Conservation (phyloP, 2,113 vertebrate genomes). For the Tinamus guttatus region DNA sequence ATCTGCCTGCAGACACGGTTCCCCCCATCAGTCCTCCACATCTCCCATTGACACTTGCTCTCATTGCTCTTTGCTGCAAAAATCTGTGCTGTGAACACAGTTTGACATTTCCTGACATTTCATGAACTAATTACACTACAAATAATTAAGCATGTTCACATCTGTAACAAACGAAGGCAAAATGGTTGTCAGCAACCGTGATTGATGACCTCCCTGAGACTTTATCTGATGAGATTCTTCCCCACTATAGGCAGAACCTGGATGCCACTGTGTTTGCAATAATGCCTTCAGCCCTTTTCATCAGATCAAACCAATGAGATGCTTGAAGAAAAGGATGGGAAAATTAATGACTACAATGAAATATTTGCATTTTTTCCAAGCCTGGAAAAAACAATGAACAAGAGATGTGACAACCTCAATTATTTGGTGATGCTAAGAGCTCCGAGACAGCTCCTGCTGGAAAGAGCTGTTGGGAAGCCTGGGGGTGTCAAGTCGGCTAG, state of each 20-base stretch:
- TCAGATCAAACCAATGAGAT: conserved; percentile 89
- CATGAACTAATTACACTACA: conserved; percentile 92
- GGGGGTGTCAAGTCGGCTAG: conserved; percentile 89
- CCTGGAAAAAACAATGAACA: conserved; percentile 89
- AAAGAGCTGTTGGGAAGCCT: conserved; percentile 88
- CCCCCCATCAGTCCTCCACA: conserved; percentile 71
- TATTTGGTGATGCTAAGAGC: conserved; percentile 96
- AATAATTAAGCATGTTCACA: conserved; percentile 94
- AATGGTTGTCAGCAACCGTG: conserved; percentile 86
- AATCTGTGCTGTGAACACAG: conserved; percentile 82
- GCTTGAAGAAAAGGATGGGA: conserved; percentile 93
- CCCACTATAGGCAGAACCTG: conserved; percentile 77
- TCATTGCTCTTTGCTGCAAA: conserved; percentile 75
- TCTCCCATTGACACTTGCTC: conserved; percentile 83
- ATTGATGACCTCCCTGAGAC: conserved; percentile 89
- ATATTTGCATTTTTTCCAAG: conserved; percentile 95
- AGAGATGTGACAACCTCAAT: conserved; percentile 98
- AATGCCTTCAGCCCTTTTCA: conserved; percentile 87
- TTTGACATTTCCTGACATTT: conserved; percentile 90
- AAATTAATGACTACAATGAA: conserved; percentile 98
- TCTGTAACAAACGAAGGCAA: conserved; percentile 88
- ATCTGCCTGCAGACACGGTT: conserved; percentile 71
- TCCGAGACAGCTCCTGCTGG: conserved; percentile 91
- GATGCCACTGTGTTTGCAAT: conserved; percentile 85
- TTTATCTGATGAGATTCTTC: conserved; percentile 89